These are phyloP conservation scores for Pyxicephalus adspersus DNA, from an alignment of 2,113 vertebrate species.

Conservation along the genomic window DNA sequence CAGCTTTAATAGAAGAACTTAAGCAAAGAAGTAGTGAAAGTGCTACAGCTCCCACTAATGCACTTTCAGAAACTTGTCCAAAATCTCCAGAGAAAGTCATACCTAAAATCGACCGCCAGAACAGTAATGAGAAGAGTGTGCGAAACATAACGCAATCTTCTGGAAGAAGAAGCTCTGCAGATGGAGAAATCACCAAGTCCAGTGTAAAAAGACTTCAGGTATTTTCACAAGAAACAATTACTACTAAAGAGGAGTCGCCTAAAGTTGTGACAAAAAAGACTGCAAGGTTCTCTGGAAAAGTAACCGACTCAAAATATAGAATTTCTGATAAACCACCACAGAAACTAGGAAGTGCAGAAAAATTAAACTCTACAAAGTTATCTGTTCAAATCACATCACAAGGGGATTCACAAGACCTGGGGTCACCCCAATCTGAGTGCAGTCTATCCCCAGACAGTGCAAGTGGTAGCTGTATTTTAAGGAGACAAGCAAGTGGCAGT, in stretches of 20 bases:
- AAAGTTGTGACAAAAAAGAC: conserved; percentile 31
- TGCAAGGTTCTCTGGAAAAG: conserved; percentile 26
- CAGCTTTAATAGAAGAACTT: too few species aligned
- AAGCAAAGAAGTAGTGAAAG: too few species aligned
- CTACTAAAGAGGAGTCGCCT: conserved; percentile 36
- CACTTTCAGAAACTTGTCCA: too few species aligned
- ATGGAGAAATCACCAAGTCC: not conserved
- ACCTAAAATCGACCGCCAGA: too few species aligned
- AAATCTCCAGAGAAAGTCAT: too few species aligned
- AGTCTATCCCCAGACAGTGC: not conserved
- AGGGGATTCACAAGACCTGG: not conserved
- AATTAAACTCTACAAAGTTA: conserved; percentile 10
- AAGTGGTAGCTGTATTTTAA: not conserved
- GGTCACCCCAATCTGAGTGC: not conserved
- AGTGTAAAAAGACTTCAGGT: conserved; percentile 2
- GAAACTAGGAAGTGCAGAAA: conserved; percentile 10
- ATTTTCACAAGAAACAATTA: conserved; percentile 23
- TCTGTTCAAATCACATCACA: not conserved
- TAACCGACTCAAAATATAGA: conserved; percentile 15
- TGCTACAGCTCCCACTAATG: too few species aligned
- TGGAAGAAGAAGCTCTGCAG: conserved; percentile 4
- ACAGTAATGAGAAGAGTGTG: not conserved
- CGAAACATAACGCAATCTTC: not conserved
- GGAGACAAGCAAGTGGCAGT: not conserved
- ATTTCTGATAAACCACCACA: conserved; percentile 27